Evolutionary conservation across 1,140 invertebrate species (phyloP).

Genomic region (Liolophura sinensis): DNA sequence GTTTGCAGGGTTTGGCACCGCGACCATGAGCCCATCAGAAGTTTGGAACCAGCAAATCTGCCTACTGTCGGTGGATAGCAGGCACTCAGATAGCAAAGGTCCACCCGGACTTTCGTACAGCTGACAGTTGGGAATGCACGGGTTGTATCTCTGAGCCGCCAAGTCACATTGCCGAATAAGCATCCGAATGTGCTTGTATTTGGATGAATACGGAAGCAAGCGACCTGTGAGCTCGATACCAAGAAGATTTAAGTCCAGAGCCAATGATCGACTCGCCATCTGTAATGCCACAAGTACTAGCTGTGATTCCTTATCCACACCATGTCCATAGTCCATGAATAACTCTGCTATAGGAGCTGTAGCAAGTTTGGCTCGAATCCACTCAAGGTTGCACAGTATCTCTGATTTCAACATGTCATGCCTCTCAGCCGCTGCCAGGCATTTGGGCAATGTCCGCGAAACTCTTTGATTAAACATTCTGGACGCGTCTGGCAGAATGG

Average conservation of each 20-base stretch:
- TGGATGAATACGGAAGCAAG: slow-evolving; percentile 40
- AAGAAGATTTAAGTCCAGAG: slow-evolving; percentile 34
- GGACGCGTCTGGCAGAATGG: slow-evolving; percentile 92
- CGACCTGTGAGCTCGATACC: slow-evolving; percentile 45
- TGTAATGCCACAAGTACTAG: slow-evolving; percentile 45
- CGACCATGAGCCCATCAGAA: slow-evolving; percentile 37
- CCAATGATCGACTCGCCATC: slow-evolving; percentile 39
- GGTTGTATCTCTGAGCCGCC: slow-evolving; percentile 62
- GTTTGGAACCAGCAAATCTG: slow-evolving; percentile 36
- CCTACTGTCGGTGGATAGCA: slow-evolving; percentile 19
- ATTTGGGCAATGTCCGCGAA: slow-evolving; percentile 38
- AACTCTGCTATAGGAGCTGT: slow-evolving; percentile 35
- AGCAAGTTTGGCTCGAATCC: slow-evolving; percentile 36
- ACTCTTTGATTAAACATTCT: slow-evolving; percentile 76
- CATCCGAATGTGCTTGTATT: slow-evolving; percentile 32
- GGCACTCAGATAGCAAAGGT: slow-evolving; percentile 41
- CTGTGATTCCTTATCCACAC: slow-evolving; percentile 63
- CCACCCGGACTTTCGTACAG: slow-evolving; percentile 47
- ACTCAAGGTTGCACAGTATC: slow-evolving; percentile 45
- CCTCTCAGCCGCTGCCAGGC: slow-evolving; percentile 25
- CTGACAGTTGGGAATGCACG: slow-evolving; percentile 73
- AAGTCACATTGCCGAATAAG: slow-evolving; percentile 63
- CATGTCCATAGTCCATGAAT: slow-evolving; percentile 36
- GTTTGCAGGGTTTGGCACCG: slow-evolving; percentile 37
- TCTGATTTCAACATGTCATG: slow-evolving; percentile 25